Conservation (phyloP, 2,888 invertebrate species). For the Megaustenia siamemsis region DNA sequence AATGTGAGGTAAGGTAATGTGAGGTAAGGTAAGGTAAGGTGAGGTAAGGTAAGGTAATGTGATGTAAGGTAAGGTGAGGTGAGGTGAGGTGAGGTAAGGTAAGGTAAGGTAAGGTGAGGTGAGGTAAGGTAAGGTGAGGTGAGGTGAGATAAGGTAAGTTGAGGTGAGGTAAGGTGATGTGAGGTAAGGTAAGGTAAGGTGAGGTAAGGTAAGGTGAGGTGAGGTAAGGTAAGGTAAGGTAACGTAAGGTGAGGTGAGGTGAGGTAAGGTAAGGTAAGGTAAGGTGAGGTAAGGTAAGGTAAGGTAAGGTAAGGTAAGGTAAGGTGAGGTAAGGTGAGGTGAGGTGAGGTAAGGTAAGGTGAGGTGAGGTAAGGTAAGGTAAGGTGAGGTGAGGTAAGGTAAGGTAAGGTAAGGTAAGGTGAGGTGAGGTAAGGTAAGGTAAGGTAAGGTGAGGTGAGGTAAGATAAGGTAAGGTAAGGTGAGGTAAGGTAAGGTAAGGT, state of each 20-base stretch:
- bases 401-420: not conserved
- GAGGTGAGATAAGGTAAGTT: not conserved
- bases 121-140: not conserved
- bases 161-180: too few relatives aligned
- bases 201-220: not conserved
- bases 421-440: not conserved
- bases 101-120: not conserved
- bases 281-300: not conserved
- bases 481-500: not conserved
- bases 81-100: not conserved
- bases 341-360: not conserved
- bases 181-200: not conserved
- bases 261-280: too few relatives aligned
- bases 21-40: too few relatives aligned
- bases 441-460: not conserved
- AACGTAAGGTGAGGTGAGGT: not conserved
- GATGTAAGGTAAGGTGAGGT: too few relatives aligned
- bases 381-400: not conserved
- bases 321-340: not conserved
- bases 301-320: not conserved
- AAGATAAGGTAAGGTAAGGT: not conserved
- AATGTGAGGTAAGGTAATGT: too few relatives aligned
- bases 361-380: too few relatives aligned
- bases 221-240: not conserved
- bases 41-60: too few relatives aligned